phyloP scores from a whole-genome alignment of 2,113 vertebrate genomes.

The Phocoena phocoena region DNA sequence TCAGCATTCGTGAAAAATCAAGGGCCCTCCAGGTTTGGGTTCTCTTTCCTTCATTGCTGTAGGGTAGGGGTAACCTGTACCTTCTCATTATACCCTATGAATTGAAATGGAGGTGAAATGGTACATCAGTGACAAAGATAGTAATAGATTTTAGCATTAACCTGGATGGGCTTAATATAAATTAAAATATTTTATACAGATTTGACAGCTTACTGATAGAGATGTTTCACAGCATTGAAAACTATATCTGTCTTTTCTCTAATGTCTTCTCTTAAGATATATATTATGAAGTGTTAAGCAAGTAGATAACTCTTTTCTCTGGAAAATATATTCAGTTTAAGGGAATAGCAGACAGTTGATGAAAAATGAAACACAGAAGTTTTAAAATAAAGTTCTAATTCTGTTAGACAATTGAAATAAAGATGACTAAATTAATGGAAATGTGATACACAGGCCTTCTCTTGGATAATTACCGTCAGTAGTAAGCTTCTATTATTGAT shows the following conservation, averaged over 20 bases:
- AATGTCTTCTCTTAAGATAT: background rate
- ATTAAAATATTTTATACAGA: background rate
- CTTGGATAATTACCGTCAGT: background rate
- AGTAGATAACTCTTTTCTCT: background rate
- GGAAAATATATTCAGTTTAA: conserved; percentile 20
- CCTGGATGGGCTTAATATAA: background rate
- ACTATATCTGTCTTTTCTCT: conserved; percentile 11
- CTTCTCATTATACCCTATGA: background rate
- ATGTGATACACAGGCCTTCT: background rate
- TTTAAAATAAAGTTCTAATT: conserved; percentile 45
- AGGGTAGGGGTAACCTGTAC: background rate
- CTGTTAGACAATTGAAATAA: conserved; percentile 4
- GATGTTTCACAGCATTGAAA: background rate
- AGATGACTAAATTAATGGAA: background rate
- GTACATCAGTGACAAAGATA: background rate
- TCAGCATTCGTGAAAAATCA: conserved; percentile 27
- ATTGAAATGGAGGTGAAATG: background rate
- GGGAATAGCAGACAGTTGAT: conserved; percentile 19
- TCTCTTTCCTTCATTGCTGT: background rate
- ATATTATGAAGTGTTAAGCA: background rate
- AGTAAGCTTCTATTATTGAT: background rate
- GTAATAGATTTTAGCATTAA: background rate
- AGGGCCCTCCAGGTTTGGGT: background rate
- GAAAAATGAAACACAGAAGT: conserved; percentile 22
- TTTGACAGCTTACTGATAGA: background rate